Conservation (phyloP, 2,888 invertebrate species). For the Pollenia griseotomentosa region DNA sequence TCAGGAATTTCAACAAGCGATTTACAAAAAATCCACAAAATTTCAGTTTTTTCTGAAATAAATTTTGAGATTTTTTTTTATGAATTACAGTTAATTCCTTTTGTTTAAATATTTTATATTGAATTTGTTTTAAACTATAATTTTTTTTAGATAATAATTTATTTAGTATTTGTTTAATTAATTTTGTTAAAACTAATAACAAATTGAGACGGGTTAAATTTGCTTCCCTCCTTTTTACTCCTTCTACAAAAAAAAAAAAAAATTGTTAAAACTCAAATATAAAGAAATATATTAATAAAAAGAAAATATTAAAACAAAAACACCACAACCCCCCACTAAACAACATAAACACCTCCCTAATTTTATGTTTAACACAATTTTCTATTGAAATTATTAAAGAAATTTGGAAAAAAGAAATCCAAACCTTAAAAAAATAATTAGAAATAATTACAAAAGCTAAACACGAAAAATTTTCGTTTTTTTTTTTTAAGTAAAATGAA, state of each 20-base stretch:
- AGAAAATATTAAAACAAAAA: not conserved
- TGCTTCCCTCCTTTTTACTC: constrained; percentile 73
- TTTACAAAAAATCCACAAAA: no score
- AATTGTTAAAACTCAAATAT: constrained; percentile 44
- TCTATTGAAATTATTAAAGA: constrained; percentile 49
- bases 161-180: constrained; percentile 21
- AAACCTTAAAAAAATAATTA: constrained; percentile 43
- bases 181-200: constrained; percentile 66
- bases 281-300: constrained; percentile 36
- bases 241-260: constrained; percentile 52
- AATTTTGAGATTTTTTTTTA: no score
- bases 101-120: not conserved
- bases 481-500: constrained; percentile 30
- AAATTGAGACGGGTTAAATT: constrained; percentile 76
- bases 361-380: constrained; percentile 51
- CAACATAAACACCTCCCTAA: constrained; percentile 24
- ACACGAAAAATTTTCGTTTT: constrained; percentile 31
- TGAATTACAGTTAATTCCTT: not conserved
- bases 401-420: constrained; percentile 14
- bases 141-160: constrained; percentile 17
- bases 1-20: no score
- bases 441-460: constrained; percentile 43
- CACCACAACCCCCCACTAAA: constrained; percentile 13
- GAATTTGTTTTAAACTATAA: constrained; percentile 5
- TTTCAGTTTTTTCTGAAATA: no score